These are phyloP conservation scores for Scophthalmus maximus DNA, from an alignment of 2,113 vertebrate species.

Conservation along the genomic window DNA sequence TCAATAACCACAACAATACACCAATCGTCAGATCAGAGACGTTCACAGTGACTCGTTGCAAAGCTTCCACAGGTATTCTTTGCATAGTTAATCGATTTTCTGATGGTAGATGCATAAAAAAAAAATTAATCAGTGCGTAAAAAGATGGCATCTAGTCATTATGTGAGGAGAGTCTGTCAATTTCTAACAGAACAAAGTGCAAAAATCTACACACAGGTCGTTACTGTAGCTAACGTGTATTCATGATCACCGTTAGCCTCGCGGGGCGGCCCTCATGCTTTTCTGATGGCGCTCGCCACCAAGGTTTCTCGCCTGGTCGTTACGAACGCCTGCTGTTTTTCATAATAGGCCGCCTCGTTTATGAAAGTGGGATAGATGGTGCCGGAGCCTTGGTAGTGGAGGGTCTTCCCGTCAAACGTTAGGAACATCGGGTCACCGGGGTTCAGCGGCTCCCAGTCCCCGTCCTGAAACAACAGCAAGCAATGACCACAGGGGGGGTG, in stretches of 20 bases:
- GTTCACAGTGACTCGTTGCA: constrained; percentile 60
- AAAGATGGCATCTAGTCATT: constrained; percentile 52
- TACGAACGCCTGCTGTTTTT: constrained; percentile 95
- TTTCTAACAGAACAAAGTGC: constrained; percentile 58
- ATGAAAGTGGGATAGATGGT: constrained; percentile 93
- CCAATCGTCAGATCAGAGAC: constrained; percentile 52
- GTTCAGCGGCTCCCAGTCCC: constrained; percentile 94
- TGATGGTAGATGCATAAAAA: constrained; percentile 50
- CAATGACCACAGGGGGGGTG: constrained; percentile 5
- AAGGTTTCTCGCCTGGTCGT: constrained; percentile 88
- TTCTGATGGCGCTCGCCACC: constrained; percentile 81
- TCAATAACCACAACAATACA: constrained; percentile 59
- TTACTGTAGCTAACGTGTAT: constrained; percentile 15
- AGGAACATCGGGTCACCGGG: constrained; percentile 94
- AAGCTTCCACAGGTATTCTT: constrained; percentile 49
- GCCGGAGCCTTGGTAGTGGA: constrained; percentile 84
- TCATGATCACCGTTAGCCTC: constrained; percentile 1
- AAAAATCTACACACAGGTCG: constrained; percentile 60
- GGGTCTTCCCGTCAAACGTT: constrained; percentile 89
- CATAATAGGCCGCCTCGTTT: constrained; percentile 98
- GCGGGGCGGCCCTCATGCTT: constrained; percentile 58
- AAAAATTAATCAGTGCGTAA: constrained; percentile 53
- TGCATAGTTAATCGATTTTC: constrained; percentile 78
- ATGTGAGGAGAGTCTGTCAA: constrained; percentile 43
- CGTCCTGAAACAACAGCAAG: constrained; percentile 85